These are phyloP conservation scores for Petrophora chlorosata DNA, from an alignment of 2,888 invertebrate genomes.

Conservation along the genomic window DNA sequence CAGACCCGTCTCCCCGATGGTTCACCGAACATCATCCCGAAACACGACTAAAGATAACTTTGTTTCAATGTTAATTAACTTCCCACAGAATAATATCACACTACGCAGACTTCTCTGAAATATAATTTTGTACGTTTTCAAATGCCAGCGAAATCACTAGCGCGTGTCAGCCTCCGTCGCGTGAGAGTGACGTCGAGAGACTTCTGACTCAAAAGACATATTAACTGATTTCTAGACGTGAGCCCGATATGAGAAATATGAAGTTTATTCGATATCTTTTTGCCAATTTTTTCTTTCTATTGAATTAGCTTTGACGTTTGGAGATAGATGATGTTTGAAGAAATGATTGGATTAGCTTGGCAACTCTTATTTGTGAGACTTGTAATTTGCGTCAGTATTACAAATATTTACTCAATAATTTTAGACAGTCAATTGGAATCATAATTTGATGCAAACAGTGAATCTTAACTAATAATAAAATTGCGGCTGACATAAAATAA, in stretches of 20 bases:
- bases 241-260: neutral
- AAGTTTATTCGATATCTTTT: neutral
- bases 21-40: too few species aligned
- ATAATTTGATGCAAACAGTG: too few species aligned
- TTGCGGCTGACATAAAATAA: too few species aligned
- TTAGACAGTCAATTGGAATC: too few species aligned
- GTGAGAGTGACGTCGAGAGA: conserved; percentile 10
- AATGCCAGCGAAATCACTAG: neutral
- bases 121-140: conserved; percentile 5
- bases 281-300: neutral
- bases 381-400: too few species aligned
- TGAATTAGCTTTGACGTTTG: neutral
- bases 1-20: too few species aligned
- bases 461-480: too few species aligned
- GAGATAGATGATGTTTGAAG: neutral
- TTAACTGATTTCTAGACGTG: conserved; percentile 26
- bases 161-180: neutral
- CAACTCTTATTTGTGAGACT: too few species aligned
- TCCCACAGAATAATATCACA: neutral
- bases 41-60: too few species aligned
- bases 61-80: neutral
- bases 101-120: neutral
- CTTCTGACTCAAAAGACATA: conserved; percentile 19
- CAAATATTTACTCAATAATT: too few species aligned
- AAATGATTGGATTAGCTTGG: neutral